Evolutionary conservation across 2,797 vertebrate genomes (phyloP), one percentile per base, ranked within the genome.

Genomic region (Antrozous pallidus): DNA sequence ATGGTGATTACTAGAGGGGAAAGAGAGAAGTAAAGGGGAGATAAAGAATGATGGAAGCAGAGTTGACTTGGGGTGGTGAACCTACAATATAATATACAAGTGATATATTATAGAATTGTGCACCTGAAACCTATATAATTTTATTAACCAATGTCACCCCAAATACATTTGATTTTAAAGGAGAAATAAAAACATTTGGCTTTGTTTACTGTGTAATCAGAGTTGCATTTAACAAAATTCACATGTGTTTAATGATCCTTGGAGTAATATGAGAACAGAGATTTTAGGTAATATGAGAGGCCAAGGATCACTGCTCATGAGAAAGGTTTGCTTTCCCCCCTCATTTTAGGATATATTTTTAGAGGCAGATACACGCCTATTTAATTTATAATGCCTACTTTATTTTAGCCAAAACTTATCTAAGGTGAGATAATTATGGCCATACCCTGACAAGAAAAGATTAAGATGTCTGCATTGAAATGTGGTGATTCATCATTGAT

Each of bases 341-440:
- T 33, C 70, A 65, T 91, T 87, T 92, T 47, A 88, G 75, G 82
- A 42, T 42, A 2, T 63, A 79, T 33, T 94, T 65, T 90, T 71
- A 90, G 88, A 95, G 75, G 92, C 65, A 77, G 38, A 18, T n/a
- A 49, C 49, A 89, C 24, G 31, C 45, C n/a, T 93, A 11, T 77
- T 90, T 94, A 83, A 93, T 38, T 74, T 88, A 38, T 12, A 85
- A 49, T 7, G 11, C 28, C 40, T 61, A 20, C 47, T 90, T 84
- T 95, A 85, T 83, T 91, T 93, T 65, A 93, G 40, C 65, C 82
- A 74, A 92, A 90, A 61, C 22, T 58, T 94, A 88, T 31, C 33
- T 70, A 56, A 94, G 42, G 28, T 87, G 81, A 89, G 40, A 58
- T 28, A 42, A 7, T 69, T 63, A 17, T 83, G 67, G 54, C 73